Base-by-base conservation (phyloP, 53 echinoderm and acorn worm genomes). In the Paracentrotus lividus region DNA sequence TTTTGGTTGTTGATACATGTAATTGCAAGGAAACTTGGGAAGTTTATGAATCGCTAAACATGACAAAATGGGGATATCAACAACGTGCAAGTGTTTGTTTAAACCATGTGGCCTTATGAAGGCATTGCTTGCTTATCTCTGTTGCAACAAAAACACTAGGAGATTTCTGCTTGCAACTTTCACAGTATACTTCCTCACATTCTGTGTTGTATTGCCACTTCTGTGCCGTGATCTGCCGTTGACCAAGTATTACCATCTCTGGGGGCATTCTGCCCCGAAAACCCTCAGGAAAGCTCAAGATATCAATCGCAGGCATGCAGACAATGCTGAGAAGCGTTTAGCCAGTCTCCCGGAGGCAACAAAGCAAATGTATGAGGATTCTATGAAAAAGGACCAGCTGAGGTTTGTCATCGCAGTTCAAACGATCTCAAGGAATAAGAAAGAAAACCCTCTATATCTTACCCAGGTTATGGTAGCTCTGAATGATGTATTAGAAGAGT, bases 391-490 rank as follows among this genome's bases (percentile, higher is more conserved):
- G 24, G 61, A 47, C 15, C 61, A 88, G 1, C 76, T 96, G 42
- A 89, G 89, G 31, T 92, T 90, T 93, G 96, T 66, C 9, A 95
- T 98, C 29, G 98, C 93, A 0, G 96, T 97, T 4, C 61, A 97
- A 20, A 97, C 96, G 0, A 91, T 96, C 33, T 76, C 81, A 21
- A 88, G 98, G 14, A 56, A 88, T 40, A 49, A 44, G 38, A 4
- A 51, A n/a, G 1, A 42, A 0, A n/a, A 61, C 21, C 94, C 97
- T 4, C 91, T 93, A 56, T 98, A 98, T 53, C 93, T 98, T 26
- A 97, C 97, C 12, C 98, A 98, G 85, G 93, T 94, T 12, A 95
- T 98, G 93, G 92, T 92, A 0, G 72, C 94, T 9, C 77, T 98
- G 47, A 94, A 98, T 43, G 77, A 95, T 56, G 59, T 77, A 6